A percentile compares a stretch with the other conserved stretches of the same genome.
phyloP scores from a whole-genome alignment of 2,888 invertebrate genomes.

The Teinopalpus imperialis region DNA sequence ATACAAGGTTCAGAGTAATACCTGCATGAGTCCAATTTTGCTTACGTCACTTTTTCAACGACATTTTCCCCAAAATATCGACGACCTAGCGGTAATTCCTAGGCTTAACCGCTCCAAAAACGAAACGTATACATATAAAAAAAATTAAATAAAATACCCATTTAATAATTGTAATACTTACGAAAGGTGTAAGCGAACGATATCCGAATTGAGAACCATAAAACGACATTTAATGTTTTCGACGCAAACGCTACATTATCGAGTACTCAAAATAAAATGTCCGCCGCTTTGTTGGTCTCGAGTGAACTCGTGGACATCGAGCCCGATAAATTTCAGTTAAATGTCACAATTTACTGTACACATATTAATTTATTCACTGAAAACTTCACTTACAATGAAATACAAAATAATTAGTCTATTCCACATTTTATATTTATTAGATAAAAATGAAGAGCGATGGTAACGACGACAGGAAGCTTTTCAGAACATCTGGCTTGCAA shows the following conservation, averaged over 20 bases:
- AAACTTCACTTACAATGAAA: constrained; percentile 63
- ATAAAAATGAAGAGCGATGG: constrained; percentile 67
- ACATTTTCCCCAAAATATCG: constrained; percentile 69
- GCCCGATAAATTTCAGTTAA: constrained; percentile 70
- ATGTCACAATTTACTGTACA: constrained; percentile 63
- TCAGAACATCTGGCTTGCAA: constrained; percentile 81
- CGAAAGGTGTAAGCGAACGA: constrained; percentile 80
- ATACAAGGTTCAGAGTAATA: constrained; percentile 44
- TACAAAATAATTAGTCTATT: constrained; percentile 62
- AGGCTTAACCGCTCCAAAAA: constrained; percentile 55
- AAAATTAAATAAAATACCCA: constrained; percentile 49
- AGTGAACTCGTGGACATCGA: constrained; percentile 81
- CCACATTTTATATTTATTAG: constrained; percentile 70
- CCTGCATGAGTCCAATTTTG: constrained; percentile 58
- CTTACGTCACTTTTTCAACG: constrained; percentile 74
- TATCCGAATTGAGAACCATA: constrained; percentile 76
- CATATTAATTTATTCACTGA: constrained; percentile 67
- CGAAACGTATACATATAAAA: constrained; percentile 44
- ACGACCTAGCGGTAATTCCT: constrained; percentile 65
- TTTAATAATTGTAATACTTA: constrained; percentile 61
- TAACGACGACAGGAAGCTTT: constrained; percentile 78
- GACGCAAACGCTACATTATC: constrained; percentile 82
- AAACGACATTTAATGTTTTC: constrained; percentile 80
- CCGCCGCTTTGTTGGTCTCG: constrained; percentile 82
- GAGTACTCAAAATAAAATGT: constrained; percentile 83